These are phyloP conservation scores for Dryobotodes eremita DNA, from an alignment of 2,888 invertebrate species.

Conservation along the genomic window DNA sequence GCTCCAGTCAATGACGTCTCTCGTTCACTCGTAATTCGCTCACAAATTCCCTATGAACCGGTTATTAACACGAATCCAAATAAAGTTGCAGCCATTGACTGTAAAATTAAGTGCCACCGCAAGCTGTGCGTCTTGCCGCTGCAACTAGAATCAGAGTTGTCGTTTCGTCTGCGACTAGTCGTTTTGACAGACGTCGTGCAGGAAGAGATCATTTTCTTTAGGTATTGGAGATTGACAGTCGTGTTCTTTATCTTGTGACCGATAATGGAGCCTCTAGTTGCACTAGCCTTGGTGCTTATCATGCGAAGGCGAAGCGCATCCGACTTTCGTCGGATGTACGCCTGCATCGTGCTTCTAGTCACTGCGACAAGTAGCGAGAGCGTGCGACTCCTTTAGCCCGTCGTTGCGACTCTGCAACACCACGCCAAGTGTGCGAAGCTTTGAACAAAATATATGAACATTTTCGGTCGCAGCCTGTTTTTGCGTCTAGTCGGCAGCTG, in stretches of 20 bases:
- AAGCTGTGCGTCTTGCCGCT: neutral
- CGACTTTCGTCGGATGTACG: neutral
- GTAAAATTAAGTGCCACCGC: neutral
- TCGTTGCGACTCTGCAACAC: no score
- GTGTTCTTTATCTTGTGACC: neutral
- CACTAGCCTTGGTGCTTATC: neutral
- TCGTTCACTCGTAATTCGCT: neutral
- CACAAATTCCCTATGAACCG: slow-evolving; percentile 6
- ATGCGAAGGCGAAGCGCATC: neutral
- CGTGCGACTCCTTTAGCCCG: no score
- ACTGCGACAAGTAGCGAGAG: neutral
- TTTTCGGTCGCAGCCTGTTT: neutral
- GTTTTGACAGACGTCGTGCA: neutral
- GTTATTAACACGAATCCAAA: neutral
- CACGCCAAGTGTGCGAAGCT: neutral
- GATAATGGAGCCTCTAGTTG: neutral
- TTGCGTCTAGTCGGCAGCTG: no score
- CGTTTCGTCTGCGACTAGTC: neutral
- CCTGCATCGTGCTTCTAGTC: neutral
- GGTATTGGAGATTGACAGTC: neutral
- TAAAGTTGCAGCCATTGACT: neutral
- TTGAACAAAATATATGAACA: neutral
- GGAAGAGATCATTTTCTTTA: neutral
- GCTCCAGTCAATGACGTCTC: neutral
- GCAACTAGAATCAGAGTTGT: neutral